These are phyloP conservation scores for Euclidia mi DNA, from an alignment of 2,888 invertebrate genomes.

Conservation along the genomic window DNA sequence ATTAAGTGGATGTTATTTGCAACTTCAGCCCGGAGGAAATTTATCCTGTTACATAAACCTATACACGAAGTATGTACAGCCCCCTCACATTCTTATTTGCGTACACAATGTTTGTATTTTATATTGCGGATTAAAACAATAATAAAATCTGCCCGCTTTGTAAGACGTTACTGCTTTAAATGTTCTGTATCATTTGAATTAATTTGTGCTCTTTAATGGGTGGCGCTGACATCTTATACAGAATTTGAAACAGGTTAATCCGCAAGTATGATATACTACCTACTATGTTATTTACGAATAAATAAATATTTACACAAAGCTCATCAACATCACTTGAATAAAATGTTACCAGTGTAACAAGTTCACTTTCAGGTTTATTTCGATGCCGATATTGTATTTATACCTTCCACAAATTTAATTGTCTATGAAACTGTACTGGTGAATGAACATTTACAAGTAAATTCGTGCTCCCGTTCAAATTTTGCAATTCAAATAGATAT, in stretches of 20 bases:
- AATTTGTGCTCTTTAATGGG: slow-evolving; percentile 9
- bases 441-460: slow-evolving; percentile 31
- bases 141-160: slow-evolving; percentile 2
- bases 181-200: slow-evolving; percentile 1
- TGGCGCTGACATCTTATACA: not conserved
- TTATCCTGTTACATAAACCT: slow-evolving; percentile 73
- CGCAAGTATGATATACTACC: no score
- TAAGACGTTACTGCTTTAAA: slow-evolving; percentile 3
- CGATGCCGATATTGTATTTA: slow-evolving; percentile 24
- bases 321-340: not conserved
- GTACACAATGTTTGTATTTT: slow-evolving; percentile 13
- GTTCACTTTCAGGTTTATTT: not conserved
- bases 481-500: slow-evolving; percentile 43
- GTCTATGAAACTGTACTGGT: not conserved
- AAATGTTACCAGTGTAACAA: no score
- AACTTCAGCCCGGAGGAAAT: slow-evolving; percentile 75
- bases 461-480: slow-evolving; percentile 36
- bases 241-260: no score
- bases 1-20: slow-evolving; percentile 85
- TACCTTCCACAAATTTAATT: slow-evolving; percentile 8
- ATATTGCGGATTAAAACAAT: slow-evolving; percentile 4
- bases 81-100: slow-evolving; percentile 18
- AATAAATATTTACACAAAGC: no score
- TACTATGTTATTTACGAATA: no score
- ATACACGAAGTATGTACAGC: slow-evolving; percentile 40